Conservation (phyloP, 2,888 invertebrate species). For the Ptilodon capucinus region DNA sequence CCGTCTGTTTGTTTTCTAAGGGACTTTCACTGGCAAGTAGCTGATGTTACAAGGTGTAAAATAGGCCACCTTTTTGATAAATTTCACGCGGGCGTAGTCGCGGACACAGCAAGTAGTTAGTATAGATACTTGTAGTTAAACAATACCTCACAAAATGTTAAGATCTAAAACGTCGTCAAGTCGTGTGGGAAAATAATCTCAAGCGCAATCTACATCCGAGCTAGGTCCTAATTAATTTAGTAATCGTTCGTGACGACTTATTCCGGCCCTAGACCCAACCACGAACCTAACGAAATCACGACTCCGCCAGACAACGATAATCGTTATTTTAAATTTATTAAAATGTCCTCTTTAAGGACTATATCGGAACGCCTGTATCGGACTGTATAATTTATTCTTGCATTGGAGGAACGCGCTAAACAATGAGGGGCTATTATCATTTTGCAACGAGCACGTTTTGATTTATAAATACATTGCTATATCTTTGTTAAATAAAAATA, state of each 20-base stretch:
- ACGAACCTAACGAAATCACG: slow-evolving; percentile 82
- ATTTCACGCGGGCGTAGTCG: no score
- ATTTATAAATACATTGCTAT: slow-evolving; percentile 44
- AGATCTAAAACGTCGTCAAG: slow-evolving; percentile 66
- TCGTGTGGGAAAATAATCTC: slow-evolving; percentile 82
- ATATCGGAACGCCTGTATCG: slow-evolving; percentile 78
- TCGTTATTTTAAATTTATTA: slow-evolving; percentile 83
- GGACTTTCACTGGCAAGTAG: no score
- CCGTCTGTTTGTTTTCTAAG: no score
- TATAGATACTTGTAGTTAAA: slow-evolving; percentile 35
- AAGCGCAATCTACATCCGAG: slow-evolving; percentile 77
- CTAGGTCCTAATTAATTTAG: slow-evolving; percentile 82
- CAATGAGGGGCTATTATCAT: slow-evolving; percentile 73
- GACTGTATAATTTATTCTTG: slow-evolving; percentile 80
- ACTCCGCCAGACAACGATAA: slow-evolving; percentile 79
- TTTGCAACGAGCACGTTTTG: slow-evolving; percentile 58
- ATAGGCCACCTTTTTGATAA: no score
- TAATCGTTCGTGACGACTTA: slow-evolving; percentile 82
- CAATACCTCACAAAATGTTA: slow-evolving; percentile 68
- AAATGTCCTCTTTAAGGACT: slow-evolving; percentile 81
- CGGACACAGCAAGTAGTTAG: no score
- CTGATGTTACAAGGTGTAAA: no score
- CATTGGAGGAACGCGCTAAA: slow-evolving; percentile 66
- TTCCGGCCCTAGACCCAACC: slow-evolving; percentile 74
- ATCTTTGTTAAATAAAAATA: slow-evolving; percentile 21